Percentiles rank a stretch among this genome's conserved stretches.
Evolutionary conservation across 1,140 invertebrate species (phyloP).

Genomic region (Drosophila parvula): DNA sequence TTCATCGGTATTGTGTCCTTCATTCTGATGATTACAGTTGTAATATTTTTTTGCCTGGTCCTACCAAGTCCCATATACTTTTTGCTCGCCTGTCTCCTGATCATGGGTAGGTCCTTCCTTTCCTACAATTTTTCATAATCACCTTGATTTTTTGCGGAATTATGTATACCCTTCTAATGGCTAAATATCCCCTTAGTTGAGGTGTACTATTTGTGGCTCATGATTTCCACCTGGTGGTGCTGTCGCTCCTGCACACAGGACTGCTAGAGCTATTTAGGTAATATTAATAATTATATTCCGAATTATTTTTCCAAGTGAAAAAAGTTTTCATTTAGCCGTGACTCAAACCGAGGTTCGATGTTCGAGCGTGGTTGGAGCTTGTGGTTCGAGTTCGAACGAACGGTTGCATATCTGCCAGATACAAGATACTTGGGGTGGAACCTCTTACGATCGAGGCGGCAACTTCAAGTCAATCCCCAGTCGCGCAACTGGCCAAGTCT

Average conservation of each 20-base stretch:
- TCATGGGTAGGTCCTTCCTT: conserved; percentile 3
- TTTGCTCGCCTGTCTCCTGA: neutral
- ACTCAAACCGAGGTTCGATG: neutral
- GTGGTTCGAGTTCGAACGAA: conserved; percentile 4
- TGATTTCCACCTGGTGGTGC: conserved; percentile 38
- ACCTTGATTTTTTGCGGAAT: neutral
- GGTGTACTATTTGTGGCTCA: conserved; percentile 27
- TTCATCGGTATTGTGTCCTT: neutral
- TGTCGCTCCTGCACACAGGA: conserved; percentile 19
- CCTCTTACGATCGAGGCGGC: neutral
- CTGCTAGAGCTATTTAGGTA: conserved; percentile 7
- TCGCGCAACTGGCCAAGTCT: conserved; percentile 8
- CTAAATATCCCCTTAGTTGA: conserved; percentile 4
- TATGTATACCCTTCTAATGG: neutral
- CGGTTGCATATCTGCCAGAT: conserved; percentile 7
- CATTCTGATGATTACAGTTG: neutral
- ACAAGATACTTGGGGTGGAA: conserved; percentile 6
- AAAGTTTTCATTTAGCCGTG: neutral
- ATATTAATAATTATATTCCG: neutral
- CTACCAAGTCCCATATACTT: neutral
- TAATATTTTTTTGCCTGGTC: neutral
- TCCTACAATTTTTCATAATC: neutral
- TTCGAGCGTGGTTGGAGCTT: neutral
- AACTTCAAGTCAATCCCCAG: conserved; percentile 3
- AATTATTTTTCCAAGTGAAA: too few species aligned